These are phyloP conservation scores for Psittacara wagleri DNA, from an alignment of 2,113 vertebrate species.

Conservation along the genomic window DNA sequence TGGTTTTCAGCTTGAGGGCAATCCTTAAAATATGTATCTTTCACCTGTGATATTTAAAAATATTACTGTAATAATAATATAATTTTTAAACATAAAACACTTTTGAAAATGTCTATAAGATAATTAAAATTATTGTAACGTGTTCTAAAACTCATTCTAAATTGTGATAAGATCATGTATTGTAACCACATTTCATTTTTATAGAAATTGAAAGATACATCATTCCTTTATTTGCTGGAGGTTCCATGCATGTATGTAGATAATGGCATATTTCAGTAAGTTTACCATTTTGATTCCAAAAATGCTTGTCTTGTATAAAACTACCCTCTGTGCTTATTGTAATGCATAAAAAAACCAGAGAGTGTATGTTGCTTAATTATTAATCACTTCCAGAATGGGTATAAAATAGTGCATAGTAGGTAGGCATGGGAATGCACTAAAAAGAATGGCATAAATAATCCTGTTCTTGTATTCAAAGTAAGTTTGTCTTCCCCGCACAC, in stretches of 20 bases:
- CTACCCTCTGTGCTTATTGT: neutral
- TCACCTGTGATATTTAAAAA: neutral
- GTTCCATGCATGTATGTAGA: neutral
- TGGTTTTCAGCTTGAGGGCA: neutral
- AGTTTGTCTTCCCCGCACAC: neutral
- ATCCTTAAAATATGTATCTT: neutral
- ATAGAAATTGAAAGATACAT: neutral
- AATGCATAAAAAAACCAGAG: neutral
- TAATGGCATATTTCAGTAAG: neutral
- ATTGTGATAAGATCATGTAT: neutral
- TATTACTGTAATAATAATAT: neutral
- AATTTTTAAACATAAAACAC: neutral
- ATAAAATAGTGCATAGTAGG: neutral
- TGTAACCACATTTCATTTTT: neutral
- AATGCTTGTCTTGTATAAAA: accelerated
- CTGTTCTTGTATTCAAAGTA: neutral
- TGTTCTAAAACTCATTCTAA: neutral
- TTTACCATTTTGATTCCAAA: neutral
- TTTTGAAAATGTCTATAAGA: neutral
- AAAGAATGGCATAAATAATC: neutral
- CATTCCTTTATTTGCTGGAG: neutral
- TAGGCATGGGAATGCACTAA: neutral
- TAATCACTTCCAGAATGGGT: neutral
- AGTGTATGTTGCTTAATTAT: neutral
- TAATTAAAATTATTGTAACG: neutral